Evolutionary conservation across 2,113 vertebrate genomes (phyloP).

Genomic region (Semnornis frantzii): DNA sequence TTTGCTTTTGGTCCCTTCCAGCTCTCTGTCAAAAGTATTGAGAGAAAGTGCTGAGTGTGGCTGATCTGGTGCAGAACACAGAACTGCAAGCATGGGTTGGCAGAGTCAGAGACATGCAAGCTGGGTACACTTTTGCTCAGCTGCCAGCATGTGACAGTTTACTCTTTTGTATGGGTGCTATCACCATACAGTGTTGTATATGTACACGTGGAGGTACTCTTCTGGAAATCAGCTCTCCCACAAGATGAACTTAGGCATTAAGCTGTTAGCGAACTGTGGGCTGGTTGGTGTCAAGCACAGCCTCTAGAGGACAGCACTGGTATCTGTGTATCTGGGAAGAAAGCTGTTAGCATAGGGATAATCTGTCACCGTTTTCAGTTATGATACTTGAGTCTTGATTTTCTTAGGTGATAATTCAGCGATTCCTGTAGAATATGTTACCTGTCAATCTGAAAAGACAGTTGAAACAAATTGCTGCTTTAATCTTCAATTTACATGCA

Average conservation of each 20-base stretch:
- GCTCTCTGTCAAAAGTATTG: neutral
- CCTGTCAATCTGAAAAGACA: neutral
- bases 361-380: neutral
- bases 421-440: neutral
- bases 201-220: neutral
- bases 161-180: neutral
- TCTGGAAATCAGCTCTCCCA: neutral
- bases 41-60: neutral
- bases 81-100: neutral
- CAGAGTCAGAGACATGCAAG: neutral
- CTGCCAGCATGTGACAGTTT: neutral
- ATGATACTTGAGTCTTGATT: neutral
- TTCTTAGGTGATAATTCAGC: neutral
- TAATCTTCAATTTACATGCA: neutral
- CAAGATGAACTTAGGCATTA: neutral
- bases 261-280: neutral
- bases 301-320: slow-evolving; percentile 6
- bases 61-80: neutral
- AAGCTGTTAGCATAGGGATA: neutral
- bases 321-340: neutral
- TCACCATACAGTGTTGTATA: neutral
- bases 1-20: neutral
- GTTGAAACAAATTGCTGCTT: neutral
- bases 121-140: neutral
- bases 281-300: neutral